These are phyloP conservation scores for Marcusenius ussheri DNA, from an alignment of 2,113 vertebrate genomes.

Conservation along the genomic window DNA sequence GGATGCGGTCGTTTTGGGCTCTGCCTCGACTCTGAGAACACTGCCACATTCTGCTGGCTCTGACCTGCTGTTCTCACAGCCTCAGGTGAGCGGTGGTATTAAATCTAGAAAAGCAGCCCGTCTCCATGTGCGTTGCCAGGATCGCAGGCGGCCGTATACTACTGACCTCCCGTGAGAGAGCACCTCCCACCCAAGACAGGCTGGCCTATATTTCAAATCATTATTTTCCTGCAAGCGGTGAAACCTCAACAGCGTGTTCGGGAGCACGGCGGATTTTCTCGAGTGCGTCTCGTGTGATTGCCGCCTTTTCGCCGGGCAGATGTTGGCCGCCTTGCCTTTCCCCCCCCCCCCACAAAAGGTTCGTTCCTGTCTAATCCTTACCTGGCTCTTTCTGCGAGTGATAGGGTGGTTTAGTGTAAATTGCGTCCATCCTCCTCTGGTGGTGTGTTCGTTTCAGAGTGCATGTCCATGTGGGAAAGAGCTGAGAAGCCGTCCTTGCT, in stretches of 20 bases:
- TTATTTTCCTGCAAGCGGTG: slow-evolving; percentile 28
- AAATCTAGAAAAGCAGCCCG: neutral
- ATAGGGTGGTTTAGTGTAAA: neutral
- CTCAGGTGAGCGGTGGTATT: neutral
- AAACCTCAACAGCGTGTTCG: neutral
- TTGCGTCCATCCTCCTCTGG: neutral
- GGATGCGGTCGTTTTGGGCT: neutral
- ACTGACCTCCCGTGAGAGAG: slow-evolving; percentile 9
- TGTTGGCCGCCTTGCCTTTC: neutral
- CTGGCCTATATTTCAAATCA: slow-evolving; percentile 40
- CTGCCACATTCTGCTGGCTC: neutral
- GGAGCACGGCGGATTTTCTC: neutral
- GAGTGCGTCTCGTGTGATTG: neutral
- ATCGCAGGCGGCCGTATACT: slow-evolving; percentile 4
- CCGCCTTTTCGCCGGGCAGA: neutral
- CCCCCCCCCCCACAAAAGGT: neutral
- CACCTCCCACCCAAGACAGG: slow-evolving; percentile 19
- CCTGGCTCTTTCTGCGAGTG: neutral
- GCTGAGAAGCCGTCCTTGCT: neutral
- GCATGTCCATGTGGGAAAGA: neutral
- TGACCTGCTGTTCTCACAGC: neutral
- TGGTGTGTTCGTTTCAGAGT: neutral
- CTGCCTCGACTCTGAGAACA: neutral
- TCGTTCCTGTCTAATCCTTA: neutral
- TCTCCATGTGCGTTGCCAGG: slow-evolving; percentile 6